Base-by-base conservation (phyloP, 1,140 invertebrate species). In the Bombus breviceps region DNA sequence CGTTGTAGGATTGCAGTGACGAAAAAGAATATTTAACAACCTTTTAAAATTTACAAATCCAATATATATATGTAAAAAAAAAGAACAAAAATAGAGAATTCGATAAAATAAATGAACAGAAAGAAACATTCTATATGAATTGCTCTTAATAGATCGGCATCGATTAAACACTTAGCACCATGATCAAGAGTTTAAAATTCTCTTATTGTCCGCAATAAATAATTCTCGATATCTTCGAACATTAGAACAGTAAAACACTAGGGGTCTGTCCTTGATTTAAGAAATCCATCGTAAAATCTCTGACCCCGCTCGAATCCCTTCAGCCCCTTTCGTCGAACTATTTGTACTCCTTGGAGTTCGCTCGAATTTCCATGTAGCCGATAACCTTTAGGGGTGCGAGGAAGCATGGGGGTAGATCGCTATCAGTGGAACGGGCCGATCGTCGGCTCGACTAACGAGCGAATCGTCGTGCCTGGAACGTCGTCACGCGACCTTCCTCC, bases 371-470 rank as follows among this genome's bases (percentile, higher is more conserved):
- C 75, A 77, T 72, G 73, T 8, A 62, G 39, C 68, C 57, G 78
- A 85, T 80, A 85, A 74, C 18, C 41, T 15, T 25, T 41, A 15
- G 18, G 10, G 57, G 59, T 2, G 39, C n/a, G 25, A 13, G 8
- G 43, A 32, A 6, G 22, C 22, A 32, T 5, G 2, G 53, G 25
- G 59, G 47, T 53, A 72, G 71, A 69, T 74, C 25, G 39, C 25
- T 79, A 79, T 80, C 76, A 1, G 5, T 3, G 71, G 5, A 47
- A 37, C 62, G 43, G 28, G 12, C 64, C 32, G 69, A 73, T 68
- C 66, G 72, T 68, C 57, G 43, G 32, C 62, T 59, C 79, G 37
- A 15, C 66, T 81, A 73, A 78, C 68, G 75, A 78, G 76, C 72
- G 57, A 81, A 71, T 68, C 71, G 76, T 80, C 76, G 77, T 62